These are phyloP conservation scores for Ranitomeya imitator DNA, from an alignment of 2,113 vertebrate genomes.

Conservation along the genomic window DNA sequence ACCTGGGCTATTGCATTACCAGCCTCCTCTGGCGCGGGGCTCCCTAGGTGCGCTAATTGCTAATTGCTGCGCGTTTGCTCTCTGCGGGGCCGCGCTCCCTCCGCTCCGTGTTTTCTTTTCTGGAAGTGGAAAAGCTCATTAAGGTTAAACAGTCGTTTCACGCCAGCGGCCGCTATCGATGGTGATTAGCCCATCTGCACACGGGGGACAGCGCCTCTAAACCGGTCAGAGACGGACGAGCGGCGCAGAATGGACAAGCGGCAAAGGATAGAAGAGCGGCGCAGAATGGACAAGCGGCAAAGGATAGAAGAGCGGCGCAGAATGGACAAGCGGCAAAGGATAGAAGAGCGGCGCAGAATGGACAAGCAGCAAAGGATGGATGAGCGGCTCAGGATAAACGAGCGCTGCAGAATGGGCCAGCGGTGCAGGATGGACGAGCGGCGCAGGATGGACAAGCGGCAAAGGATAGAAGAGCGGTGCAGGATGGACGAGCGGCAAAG, in stretches of 20 bases:
- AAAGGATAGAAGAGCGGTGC: too few species aligned
- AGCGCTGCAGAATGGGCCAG: too few species aligned
- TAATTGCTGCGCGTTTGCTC: constrained; percentile 46
- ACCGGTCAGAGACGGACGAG: background rate
- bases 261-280: background rate
- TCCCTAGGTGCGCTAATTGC: constrained; percentile 52
- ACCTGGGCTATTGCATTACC: constrained; percentile 32
- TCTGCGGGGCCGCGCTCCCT: constrained; percentile 32
- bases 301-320: too few species aligned
- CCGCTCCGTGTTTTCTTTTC: constrained; percentile 32
- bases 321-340: too few species aligned
- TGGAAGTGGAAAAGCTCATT: constrained; percentile 47
- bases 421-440: too few species aligned
- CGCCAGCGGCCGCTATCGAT: background rate
- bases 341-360: too few species aligned
- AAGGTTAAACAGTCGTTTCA: constrained; percentile 47
- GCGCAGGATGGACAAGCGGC: too few species aligned
- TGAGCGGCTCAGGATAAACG: too few species aligned
- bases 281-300: background rate
- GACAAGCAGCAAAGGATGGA: too few species aligned
- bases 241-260: too few species aligned
- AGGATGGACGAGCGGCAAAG: too few species aligned
- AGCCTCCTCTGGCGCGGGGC: background rate
- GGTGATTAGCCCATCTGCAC: background rate
- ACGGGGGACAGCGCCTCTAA: background rate